These are phyloP conservation scores for Smittia sp. DNA, from an alignment of 2,888 invertebrate species.

Conservation along the genomic window DNA sequence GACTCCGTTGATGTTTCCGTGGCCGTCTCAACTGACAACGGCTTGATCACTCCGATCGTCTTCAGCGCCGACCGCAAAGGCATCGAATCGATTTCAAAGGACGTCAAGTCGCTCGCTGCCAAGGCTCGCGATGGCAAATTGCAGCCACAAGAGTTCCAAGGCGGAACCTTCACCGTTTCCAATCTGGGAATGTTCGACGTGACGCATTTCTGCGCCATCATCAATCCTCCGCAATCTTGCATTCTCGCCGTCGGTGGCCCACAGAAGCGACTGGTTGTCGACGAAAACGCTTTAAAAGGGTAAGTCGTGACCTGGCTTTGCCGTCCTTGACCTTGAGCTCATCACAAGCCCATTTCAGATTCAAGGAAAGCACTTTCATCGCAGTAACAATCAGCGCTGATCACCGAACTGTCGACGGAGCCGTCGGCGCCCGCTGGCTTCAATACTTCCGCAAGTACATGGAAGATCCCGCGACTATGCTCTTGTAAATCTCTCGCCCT, in stretches of 20 bases:
- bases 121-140: constrained; percentile 88
- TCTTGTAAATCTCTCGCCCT: constrained; percentile 63
- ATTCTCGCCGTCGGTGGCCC: constrained; percentile 89
- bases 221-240: constrained; percentile 94
- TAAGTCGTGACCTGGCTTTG: constrained; percentile 52
- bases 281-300: constrained; percentile 72
- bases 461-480: constrained; percentile 92
- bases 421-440: constrained; percentile 96
- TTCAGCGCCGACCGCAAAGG: constrained; percentile 89
- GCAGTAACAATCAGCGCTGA: constrained; percentile 94
- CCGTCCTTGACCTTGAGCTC: constrained; percentile 32
- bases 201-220: constrained; percentile 86
- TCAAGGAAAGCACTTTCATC: constrained; percentile 71
- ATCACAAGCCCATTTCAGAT: constrained; percentile 56
- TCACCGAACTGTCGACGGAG: constrained; percentile 96
- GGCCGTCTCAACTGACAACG: constrained; percentile 92
- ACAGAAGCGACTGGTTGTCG: constrained; percentile 69
- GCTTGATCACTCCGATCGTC: constrained; percentile 95
- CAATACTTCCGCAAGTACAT: constrained; percentile 81
- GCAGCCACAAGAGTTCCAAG: constrained; percentile 93
- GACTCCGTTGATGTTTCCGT: constrained; percentile 92
- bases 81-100: constrained; percentile 74
- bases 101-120: constrained; percentile 74
- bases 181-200: constrained; percentile 95
- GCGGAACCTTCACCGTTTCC: constrained; percentile 91